Evolutionary conservation across 2,113 vertebrate genomes (phyloP).

Genomic region (Etia nguti): DNA sequence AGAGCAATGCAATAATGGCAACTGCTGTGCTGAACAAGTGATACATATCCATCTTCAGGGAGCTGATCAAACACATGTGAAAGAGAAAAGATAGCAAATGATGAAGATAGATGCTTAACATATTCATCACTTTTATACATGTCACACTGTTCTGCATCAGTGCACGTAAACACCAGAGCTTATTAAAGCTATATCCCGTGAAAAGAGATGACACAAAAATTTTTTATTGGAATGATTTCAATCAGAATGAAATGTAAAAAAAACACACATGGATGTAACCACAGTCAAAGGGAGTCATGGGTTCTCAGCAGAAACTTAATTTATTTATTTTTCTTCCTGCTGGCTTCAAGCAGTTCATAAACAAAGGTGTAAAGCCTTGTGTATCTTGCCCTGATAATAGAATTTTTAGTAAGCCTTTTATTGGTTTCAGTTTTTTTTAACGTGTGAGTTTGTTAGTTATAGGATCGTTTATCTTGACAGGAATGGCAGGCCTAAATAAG

Average conservation of each 20-base stretch:
- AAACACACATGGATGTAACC: neutral
- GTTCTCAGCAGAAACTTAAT: neutral
- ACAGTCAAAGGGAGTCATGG: neutral
- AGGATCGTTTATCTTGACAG: neutral
- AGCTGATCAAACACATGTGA: neutral
- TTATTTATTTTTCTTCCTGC: neutral
- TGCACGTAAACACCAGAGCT: neutral
- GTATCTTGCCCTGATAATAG: neutral
- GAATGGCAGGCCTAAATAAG: neutral
- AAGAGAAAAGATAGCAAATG: neutral
- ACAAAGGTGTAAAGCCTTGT: neutral
- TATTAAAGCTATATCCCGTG: neutral
- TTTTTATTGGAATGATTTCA: neutral
- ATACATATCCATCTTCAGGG: neutral
- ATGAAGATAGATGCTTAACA: neutral
- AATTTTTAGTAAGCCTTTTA: neutral
- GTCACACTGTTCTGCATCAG: neutral
- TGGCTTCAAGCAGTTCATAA: neutral
- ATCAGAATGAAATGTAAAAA: neutral
- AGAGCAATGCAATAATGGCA: neutral
- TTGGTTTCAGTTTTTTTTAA: neutral
- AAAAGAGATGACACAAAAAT: neutral
- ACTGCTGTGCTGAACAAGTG: neutral
- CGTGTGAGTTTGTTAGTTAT: neutral
- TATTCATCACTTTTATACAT: neutral